Evolutionary conservation across 2,888 invertebrate species (phyloP), one percentile per base, ranked within the genome.

Genomic region (Liodrosophila aerea): DNA sequence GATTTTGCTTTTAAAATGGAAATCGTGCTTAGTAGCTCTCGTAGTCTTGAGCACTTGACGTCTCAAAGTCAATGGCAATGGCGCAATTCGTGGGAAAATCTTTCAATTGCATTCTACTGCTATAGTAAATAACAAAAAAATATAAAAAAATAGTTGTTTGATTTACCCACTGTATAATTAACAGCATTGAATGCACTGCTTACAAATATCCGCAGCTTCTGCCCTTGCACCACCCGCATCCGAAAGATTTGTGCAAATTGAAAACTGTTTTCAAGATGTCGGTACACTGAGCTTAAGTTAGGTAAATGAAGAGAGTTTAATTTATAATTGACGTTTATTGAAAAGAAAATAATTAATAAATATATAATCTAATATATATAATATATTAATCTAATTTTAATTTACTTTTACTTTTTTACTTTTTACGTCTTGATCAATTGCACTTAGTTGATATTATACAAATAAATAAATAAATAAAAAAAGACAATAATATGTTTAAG

Each of bases 41-140:
- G 69, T 22, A 39, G 40, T 47, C 37, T 58, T 49, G 63, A 58
- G 57, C 61, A 76, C 74, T 76, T 76, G 80, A 76, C 83, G 83
- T 82, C 54, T 77, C 76, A 77, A 77, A 82, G 76, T 83, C 83
- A 77, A 82, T 82, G 76, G 76, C 74, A 77, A 67, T 73, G 76
- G 70, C 66, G 70, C 67, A 53, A 70, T 78, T 78, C 80, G 76
- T 77, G 76, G 80, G 76, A 77, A 77, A 76, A 72, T 76, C 63
- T 82, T 76, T 76, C 34, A 45, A 82, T 54, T 82, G 72, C 72
- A 77, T 66, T 71, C 66, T 56, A 45, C 16, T 22, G 22, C 7
- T 37, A 22, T 7, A 34, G 1, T 34, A 9, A 13, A n/a, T 29
- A 49, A 29, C 39, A 44, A 62, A 46, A 34, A 34, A 37, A 40